Percentiles rank a stretch among this genome's conserved stretches.
Evolutionary conservation across 2,797 vertebrate genomes (phyloP).

Genomic region (Monodelphis domestica): DNA sequence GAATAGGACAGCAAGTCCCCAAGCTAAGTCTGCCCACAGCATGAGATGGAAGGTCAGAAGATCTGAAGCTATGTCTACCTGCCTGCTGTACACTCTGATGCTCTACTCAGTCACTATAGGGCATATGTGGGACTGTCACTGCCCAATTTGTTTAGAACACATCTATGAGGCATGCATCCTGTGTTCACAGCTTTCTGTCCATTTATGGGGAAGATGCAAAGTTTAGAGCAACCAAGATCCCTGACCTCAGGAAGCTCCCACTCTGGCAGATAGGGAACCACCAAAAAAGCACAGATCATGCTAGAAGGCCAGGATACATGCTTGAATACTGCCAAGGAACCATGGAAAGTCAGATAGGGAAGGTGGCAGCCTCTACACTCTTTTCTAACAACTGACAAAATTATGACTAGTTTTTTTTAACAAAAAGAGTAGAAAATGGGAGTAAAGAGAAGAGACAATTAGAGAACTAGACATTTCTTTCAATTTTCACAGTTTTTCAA

Average conservation of each 20-base stretch:
- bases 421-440: too few relatives aligned
- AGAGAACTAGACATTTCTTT: too few relatives aligned
- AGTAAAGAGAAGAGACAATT: too few relatives aligned
- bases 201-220: background rate
- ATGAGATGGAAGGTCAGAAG: background rate
- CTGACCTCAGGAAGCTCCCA: background rate
- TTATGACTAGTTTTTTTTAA: too few relatives aligned
- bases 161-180: background rate
- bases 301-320: too few relatives aligned
- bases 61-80: background rate
- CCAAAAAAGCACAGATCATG: too few relatives aligned
- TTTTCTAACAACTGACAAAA: too few relatives aligned
- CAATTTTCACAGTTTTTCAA: background rate
- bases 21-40: background rate
- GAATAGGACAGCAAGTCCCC: background rate
- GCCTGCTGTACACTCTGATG: background rate
- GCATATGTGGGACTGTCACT: background rate
- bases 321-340: too few relatives aligned
- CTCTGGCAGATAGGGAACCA: background rate
- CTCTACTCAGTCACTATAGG: background rate
- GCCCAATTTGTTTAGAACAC: background rate
- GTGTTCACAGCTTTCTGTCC: background rate
- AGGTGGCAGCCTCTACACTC: too few relatives aligned
- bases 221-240: background rate
- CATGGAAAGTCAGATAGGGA: too few relatives aligned